phyloP scores from a whole-genome alignment of 2,113 vertebrate species.

The Plectropomus leopardus region DNA sequence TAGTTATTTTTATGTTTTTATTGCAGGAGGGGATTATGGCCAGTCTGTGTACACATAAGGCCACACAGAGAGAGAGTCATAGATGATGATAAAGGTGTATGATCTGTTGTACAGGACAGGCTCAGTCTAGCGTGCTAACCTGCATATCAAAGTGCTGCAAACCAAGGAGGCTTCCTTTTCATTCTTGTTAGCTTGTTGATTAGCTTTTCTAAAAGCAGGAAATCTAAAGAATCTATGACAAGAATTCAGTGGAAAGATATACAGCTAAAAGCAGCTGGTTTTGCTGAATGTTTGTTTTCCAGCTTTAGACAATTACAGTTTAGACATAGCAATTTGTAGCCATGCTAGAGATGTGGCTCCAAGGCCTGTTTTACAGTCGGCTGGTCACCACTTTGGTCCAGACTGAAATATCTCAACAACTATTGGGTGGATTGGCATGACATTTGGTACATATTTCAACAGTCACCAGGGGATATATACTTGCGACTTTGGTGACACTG shows the following conservation, averaged over 20 bases:
- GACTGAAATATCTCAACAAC: not conserved
- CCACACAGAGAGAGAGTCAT: conserved; percentile 40
- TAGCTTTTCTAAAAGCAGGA: not conserved
- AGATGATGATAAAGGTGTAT: conserved; percentile 1
- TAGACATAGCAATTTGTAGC: not conserved
- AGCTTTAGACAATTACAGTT: not conserved
- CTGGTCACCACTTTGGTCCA: not conserved
- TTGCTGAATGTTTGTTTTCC: conserved; percentile 2
- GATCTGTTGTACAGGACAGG: conserved; percentile 10
- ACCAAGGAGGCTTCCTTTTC: not conserved
- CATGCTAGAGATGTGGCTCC: not conserved
- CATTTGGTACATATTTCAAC: no score
- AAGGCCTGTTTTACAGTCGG: not conserved
- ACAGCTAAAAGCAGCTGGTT: not conserved
- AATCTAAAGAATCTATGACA: not conserved
- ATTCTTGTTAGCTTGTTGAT: not conserved
- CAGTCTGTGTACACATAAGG: conserved; percentile 40
- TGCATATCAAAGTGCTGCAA: conserved; percentile 14
- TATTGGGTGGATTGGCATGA: not conserved
- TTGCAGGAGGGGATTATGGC: conserved; percentile 45
- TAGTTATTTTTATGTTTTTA: conserved; percentile 56
- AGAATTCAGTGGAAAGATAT: not conserved
- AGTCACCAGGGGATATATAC: not conserved
- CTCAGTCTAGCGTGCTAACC: not conserved
- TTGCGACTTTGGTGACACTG: not conserved